A percentile compares a stretch with the other conserved stretches of the same genome.
phyloP scores from a whole-genome alignment of 2,888 invertebrate species.

The Erebia epiphron region DNA sequence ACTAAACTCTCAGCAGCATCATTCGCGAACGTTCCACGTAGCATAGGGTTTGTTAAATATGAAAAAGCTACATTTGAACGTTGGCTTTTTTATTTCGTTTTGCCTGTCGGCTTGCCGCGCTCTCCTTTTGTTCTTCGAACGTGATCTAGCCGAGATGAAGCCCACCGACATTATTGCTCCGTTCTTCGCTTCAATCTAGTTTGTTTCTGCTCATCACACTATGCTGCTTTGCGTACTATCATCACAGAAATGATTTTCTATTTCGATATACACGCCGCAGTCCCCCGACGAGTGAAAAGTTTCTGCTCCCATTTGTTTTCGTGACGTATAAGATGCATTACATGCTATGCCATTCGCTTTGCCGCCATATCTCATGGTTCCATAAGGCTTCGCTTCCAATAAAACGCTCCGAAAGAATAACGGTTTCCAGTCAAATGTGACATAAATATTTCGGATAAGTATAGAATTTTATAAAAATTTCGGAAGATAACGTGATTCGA shows the following conservation, averaged over 20 bases:
- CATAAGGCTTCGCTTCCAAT: conserved; percentile 65
- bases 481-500: conserved; percentile 3
- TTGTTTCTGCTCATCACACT: conserved; percentile 67
- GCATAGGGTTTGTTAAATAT: conserved; percentile 70
- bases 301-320: conserved; percentile 63
- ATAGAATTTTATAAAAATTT: conserved; percentile 37
- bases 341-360: conserved; percentile 62
- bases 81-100: conserved; percentile 65
- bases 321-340: conserved; percentile 64
- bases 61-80: conserved; percentile 73
- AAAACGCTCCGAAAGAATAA: conserved; percentile 61
- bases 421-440: conserved; percentile 50
- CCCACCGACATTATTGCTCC: conserved; percentile 70
- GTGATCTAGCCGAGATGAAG: conserved; percentile 78
- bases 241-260: conserved; percentile 61
- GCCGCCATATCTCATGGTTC: conserved; percentile 62
- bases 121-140: conserved; percentile 76
- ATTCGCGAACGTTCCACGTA: conserved; percentile 56
- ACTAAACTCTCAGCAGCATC: conserved; percentile 43
- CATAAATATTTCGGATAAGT: conserved; percentile 39
- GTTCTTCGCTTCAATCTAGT: conserved; percentile 68
- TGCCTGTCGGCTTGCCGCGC: conserved; percentile 64
- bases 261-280: conserved; percentile 48
- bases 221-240: conserved; percentile 61
- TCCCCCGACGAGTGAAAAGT: conserved; percentile 50